Evolutionary conservation across 2,113 vertebrate genomes (phyloP).

Genomic region (Hiodon tergisus): DNA sequence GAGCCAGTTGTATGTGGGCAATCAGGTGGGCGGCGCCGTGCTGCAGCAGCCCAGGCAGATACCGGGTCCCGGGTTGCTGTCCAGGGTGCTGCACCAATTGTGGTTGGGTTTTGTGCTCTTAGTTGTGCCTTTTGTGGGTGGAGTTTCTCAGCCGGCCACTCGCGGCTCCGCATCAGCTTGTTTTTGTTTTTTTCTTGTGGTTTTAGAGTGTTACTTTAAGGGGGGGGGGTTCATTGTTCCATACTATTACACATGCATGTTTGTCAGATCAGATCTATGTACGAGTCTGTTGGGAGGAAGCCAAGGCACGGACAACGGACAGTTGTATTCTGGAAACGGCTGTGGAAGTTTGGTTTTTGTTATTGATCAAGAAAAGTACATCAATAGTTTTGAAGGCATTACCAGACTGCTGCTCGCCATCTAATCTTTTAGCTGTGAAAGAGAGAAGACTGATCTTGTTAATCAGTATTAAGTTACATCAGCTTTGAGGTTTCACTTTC

Average conservation of each 20-base stretch:
- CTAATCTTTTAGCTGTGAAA: slow-evolving; percentile 41
- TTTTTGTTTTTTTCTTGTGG: no score
- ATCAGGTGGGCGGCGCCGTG: no score
- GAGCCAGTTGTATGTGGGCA: no score
- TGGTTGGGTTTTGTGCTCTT: no score
- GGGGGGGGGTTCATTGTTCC: not conserved
- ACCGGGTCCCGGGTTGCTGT: no score
- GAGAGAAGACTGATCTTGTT: slow-evolving; percentile 22
- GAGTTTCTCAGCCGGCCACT: no score
- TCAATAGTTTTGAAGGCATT: slow-evolving; percentile 39
- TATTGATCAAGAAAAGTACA: slow-evolving; percentile 33
- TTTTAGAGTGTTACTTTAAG: not conserved
- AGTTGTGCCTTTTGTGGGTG: no score
- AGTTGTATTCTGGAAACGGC: not conserved
- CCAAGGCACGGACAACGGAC: not conserved
- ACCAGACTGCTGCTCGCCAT: slow-evolving; percentile 31
- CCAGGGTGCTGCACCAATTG: no score
- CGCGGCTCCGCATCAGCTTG: no score
- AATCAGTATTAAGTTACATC: slow-evolving; percentile 34
- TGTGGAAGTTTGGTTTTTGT: slow-evolving; percentile 6
- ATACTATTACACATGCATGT: not conserved
- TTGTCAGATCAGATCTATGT: not conserved
- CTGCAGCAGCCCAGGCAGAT: no score
- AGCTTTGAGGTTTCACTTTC: slow-evolving; percentile 20
- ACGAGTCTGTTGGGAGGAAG: not conserved